These are phyloP conservation scores for Gonatopus flavifemur DNA, from an alignment of 1,140 invertebrate species.

Conservation along the genomic window DNA sequence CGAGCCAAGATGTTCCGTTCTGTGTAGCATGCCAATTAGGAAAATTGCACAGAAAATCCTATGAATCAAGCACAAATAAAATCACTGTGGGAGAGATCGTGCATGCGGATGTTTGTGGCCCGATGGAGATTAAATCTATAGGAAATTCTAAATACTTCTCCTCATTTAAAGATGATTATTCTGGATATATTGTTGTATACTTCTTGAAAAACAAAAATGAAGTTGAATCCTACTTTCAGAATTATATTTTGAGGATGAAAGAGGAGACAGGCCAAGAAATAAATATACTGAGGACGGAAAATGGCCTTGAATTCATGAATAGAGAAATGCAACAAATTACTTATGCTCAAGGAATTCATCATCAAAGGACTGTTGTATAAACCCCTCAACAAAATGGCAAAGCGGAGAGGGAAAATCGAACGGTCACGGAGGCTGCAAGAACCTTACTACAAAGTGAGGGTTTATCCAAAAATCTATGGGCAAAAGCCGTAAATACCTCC, in stretches of 20 bases:
- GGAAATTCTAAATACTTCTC: conserved; percentile 9
- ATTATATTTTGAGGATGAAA: background rate
- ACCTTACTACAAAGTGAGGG: background rate
- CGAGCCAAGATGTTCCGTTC: too few relatives aligned
- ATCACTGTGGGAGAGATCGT: background rate
- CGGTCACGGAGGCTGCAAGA: background rate
- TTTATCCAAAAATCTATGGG: conserved; percentile 10
- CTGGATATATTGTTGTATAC: conserved; percentile 9
- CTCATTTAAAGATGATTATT: conserved; percentile 16
- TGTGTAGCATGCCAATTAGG: too few relatives aligned
- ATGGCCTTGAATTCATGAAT: background rate
- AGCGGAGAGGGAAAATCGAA: background rate
- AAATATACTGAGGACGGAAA: background rate
- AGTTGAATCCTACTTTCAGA: background rate
- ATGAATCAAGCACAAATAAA: too few relatives aligned
- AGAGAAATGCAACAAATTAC: background rate
- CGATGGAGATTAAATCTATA: background rate
- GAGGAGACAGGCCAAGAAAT: conserved; percentile 4
- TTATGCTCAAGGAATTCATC: background rate
- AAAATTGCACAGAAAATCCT: too few relatives aligned
- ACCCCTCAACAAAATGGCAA: background rate
- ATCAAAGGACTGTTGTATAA: background rate
- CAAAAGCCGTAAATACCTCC: conserved; percentile 5
- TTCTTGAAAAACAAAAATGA: conserved; percentile 9
- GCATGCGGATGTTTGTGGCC: conserved; percentile 1